phyloP scores from a whole-genome alignment of 2,888 invertebrate genomes.

The Sphinx pinastri region DNA sequence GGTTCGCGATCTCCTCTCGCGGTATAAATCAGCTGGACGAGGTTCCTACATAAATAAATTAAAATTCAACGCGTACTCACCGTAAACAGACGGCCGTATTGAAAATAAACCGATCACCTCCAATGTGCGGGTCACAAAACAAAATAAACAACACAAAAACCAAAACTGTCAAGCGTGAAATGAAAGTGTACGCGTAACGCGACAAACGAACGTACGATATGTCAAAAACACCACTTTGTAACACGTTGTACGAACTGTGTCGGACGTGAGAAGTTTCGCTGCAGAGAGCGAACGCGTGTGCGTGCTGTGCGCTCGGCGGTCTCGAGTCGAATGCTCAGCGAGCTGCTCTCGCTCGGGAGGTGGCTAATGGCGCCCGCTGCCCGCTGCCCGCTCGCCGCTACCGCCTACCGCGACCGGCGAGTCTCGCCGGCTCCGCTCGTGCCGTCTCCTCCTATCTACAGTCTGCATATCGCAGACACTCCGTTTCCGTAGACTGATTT shows the following conservation, averaged over 20 bases:
- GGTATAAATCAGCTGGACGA: slow-evolving; percentile 73
- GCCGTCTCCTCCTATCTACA: slow-evolving; percentile 28
- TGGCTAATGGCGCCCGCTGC: not conserved
- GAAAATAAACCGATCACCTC: slow-evolving; percentile 76
- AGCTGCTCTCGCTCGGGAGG: not conserved
- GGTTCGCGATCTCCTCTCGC: slow-evolving; percentile 67
- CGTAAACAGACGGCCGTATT: slow-evolving; percentile 73
- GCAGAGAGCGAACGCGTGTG: slow-evolving; percentile 53
- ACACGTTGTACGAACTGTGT: slow-evolving; percentile 61
- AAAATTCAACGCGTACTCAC: slow-evolving; percentile 76
- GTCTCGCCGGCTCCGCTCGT: slow-evolving; percentile 30
- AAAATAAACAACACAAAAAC: slow-evolving; percentile 75
- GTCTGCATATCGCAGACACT: slow-evolving; percentile 36
- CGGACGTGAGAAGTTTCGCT: slow-evolving; percentile 73
- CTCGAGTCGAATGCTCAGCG: slow-evolving; percentile 65
- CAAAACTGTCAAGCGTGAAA: slow-evolving; percentile 65
- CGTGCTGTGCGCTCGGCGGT: slow-evolving; percentile 63
- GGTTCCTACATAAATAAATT: slow-evolving; percentile 66
- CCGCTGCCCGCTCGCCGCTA: slow-evolving; percentile 2
- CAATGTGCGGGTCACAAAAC: slow-evolving; percentile 74
- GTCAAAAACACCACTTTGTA: slow-evolving; percentile 68
- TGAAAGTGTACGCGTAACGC: slow-evolving; percentile 62
- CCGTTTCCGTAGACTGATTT: slow-evolving; percentile 55
- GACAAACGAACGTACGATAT: slow-evolving; percentile 53
- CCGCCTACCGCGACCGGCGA: slow-evolving; percentile 28